These are phyloP conservation scores for Tapirus terrestris DNA, from an alignment of 2,113 vertebrate genomes.

Conservation along the genomic window DNA sequence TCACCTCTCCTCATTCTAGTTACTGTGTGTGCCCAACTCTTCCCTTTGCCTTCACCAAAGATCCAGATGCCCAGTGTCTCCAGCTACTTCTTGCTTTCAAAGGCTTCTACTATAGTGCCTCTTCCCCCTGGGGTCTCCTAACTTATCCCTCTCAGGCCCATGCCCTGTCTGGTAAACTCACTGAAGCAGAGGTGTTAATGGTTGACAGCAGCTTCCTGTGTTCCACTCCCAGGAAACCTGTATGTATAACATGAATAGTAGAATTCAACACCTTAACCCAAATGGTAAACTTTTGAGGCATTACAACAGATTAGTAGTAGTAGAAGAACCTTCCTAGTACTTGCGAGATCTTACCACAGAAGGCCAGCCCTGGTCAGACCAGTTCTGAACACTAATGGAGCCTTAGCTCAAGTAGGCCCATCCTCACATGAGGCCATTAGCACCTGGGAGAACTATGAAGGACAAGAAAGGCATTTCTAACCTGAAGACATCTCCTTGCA, in stretches of 20 bases:
- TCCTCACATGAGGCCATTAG: background rate
- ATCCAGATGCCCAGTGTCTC: background rate
- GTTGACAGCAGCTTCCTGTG: background rate
- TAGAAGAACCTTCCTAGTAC: background rate
- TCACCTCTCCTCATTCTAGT: background rate
- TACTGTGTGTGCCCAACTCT: background rate
- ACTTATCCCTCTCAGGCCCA: background rate
- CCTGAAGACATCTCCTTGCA: background rate
- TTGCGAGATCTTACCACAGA: background rate
- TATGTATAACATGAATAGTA: background rate
- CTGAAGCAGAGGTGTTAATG: background rate
- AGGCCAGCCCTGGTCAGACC: background rate
- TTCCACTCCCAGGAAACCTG: background rate
- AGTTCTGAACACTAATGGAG: slow-evolving; percentile 9
- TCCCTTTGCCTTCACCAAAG: slow-evolving; percentile 22
- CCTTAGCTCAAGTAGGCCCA: background rate
- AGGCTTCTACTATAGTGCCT: background rate
- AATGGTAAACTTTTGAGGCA: background rate
- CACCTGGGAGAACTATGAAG: background rate
- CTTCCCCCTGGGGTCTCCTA: background rate
- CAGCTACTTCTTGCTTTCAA: background rate
- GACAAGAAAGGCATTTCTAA: background rate
- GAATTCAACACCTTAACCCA: slow-evolving; percentile 1
- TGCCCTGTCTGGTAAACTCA: background rate
- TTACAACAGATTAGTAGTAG: slow-evolving; percentile 13